Evolutionary conservation across 2,797 vertebrate species (phyloP).

Genomic region (Apogon talboti): DNA sequence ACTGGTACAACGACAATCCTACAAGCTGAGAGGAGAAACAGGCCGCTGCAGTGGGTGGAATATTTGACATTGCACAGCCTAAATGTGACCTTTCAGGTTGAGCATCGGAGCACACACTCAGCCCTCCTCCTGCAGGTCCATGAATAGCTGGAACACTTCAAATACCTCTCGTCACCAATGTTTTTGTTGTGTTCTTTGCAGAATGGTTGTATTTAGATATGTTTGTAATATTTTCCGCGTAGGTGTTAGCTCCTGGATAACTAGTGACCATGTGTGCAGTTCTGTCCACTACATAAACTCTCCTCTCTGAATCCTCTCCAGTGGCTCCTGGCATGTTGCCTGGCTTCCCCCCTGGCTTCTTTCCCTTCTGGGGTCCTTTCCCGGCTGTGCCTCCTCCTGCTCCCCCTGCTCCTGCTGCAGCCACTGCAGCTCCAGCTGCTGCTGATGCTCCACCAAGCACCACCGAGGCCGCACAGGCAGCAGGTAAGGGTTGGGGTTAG

Average conservation of each 20-base stretch:
- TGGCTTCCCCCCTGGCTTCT: conserved; percentile 93
- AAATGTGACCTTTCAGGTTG: not conserved
- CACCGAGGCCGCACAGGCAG: conserved; percentile 62
- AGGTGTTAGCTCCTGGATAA: too few relatives aligned
- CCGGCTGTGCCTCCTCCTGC: conserved; percentile 83
- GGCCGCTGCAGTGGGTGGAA: conserved; percentile 2
- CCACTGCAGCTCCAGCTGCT: conserved; percentile 66
- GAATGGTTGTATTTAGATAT: too few relatives aligned
- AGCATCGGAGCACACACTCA: too few relatives aligned
- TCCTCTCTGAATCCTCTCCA: conserved; percentile 51
- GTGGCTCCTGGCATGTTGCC: conserved; percentile 92
- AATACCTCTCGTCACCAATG: too few relatives aligned
- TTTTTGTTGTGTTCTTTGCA: too few relatives aligned
- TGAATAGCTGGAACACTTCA: too few relatives aligned
- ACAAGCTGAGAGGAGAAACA: not conserved
- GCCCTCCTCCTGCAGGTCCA: too few relatives aligned
- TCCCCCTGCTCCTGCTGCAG: conserved; percentile 55
- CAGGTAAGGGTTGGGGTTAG: conserved; percentile 73
- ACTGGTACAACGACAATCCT: not conserved
- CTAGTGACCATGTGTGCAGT: too few relatives aligned
- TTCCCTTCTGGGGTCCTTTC: conserved; percentile 95
- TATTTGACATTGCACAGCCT: not conserved
- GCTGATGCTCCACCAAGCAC: conserved; percentile 64
- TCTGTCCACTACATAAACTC: not conserved
- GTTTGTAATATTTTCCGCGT: too few relatives aligned